phyloP scores from a whole-genome alignment of 2,797 vertebrate species.

The Hippocampus kuda region DNA sequence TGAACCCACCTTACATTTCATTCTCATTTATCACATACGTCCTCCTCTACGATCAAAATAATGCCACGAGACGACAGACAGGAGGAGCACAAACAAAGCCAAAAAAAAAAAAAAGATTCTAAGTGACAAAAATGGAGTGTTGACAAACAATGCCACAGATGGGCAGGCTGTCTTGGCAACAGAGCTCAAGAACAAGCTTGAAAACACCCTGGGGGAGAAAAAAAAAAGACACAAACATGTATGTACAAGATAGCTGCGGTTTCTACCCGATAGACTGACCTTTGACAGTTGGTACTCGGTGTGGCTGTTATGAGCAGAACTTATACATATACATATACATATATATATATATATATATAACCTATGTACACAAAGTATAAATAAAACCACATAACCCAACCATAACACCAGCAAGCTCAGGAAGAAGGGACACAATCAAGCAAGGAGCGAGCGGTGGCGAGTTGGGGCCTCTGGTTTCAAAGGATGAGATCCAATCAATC shows the following conservation, averaged over 20 bases:
- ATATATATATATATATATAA: constrained; percentile 47
- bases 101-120: background rate
- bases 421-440: constrained; percentile 38
- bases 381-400: constrained; percentile 50
- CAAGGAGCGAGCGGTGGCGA: background rate
- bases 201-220: constrained; percentile 36
- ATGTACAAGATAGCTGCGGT: constrained; percentile 55
- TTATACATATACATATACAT: constrained; percentile 50
- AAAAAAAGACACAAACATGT: constrained; percentile 32
- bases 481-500: constrained; percentile 29
- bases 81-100: background rate
- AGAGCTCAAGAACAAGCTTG: constrained; percentile 61
- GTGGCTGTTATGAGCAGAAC: constrained; percentile 54
- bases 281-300: constrained; percentile 24
- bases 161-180: constrained; percentile 9
- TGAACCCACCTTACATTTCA: constrained; percentile 25
- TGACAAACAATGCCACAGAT: constrained; percentile 33
- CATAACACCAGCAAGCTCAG: constrained; percentile 41
- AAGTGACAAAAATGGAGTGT: constrained; percentile 62
- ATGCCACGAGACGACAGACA: constrained; percentile 13
- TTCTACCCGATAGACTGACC: constrained; percentile 32
- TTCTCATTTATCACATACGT: constrained; percentile 35
- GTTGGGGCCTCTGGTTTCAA: constrained; percentile 14
- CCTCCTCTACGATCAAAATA: constrained; percentile 74
- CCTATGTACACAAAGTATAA: constrained; percentile 70